phyloP scores from a whole-genome alignment of 2,888 invertebrate genomes.

The Eilema griseolum region DNA sequence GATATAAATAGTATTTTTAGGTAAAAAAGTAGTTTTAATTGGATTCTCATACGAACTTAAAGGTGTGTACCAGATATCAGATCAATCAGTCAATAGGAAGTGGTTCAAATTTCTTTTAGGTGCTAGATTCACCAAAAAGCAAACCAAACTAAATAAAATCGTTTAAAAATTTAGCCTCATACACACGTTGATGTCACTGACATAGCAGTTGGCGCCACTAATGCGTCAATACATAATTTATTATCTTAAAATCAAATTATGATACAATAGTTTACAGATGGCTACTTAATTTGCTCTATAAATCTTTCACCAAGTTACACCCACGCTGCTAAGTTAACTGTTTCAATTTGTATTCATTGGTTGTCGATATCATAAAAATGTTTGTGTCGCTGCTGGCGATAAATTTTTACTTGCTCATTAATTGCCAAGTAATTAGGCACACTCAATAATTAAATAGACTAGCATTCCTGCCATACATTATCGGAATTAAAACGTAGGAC shows the following conservation, averaged over 20 bases:
- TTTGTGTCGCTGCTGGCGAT: constrained; percentile 8
- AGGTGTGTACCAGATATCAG: too few species aligned
- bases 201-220: background rate
- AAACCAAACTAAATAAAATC: too few species aligned
- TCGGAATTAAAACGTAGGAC: too few species aligned
- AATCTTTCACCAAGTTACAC: constrained; percentile 14
- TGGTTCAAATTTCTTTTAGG: too few species aligned
- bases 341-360: constrained; percentile 17
- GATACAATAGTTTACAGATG: constrained; percentile 16
- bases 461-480: background rate
- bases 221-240: background rate
- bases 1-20: too few species aligned
- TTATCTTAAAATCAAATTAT: constrained; percentile 25
- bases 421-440: background rate
- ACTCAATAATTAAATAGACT: background rate
- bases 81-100: too few species aligned
- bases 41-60: too few species aligned
- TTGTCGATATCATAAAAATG: constrained; percentile 1
- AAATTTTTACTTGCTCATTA: background rate
- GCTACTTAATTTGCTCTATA: constrained; percentile 14
- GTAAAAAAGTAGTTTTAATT: too few species aligned
- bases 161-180: background rate
- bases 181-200: background rate
- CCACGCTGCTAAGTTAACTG: constrained; percentile 26
- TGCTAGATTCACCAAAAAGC: too few species aligned